phyloP scores from a whole-genome alignment of 2,888 invertebrate species.

The Agrotis clavis region DNA sequence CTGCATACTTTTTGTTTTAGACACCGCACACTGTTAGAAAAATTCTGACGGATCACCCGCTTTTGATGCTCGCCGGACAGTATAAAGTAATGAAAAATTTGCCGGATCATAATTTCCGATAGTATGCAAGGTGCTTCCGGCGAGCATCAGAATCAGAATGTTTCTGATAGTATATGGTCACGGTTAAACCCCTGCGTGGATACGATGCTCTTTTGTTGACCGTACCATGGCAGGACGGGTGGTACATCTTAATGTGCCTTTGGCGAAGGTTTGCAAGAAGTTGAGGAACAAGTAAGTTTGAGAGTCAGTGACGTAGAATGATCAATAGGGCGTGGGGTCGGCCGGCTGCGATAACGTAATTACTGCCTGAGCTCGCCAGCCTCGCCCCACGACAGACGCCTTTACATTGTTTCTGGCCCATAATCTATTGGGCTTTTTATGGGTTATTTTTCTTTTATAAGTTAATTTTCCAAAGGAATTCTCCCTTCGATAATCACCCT shows the following conservation, averaged over 20 bases:
- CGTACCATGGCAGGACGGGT: slow-evolving; percentile 26
- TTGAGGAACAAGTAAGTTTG: slow-evolving; percentile 76
- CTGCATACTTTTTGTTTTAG: too few species aligned
- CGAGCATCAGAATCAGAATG: too few species aligned
- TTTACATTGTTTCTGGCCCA: slow-evolving; percentile 69
- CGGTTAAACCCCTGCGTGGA: too few species aligned
- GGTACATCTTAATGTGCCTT: slow-evolving; percentile 59
- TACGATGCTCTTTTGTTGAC: too few species aligned
- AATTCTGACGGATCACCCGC: too few species aligned
- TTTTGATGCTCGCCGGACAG: too few species aligned
- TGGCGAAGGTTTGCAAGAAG: slow-evolving; percentile 66
- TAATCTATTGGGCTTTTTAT: slow-evolving; percentile 64
- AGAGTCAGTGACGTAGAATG: slow-evolving; percentile 83
- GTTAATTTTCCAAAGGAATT: slow-evolving; percentile 5
- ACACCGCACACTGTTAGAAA: too few species aligned
- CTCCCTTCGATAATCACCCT: too few species aligned
- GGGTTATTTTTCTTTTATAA: slow-evolving; percentile 48
- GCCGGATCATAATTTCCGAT: too few species aligned
- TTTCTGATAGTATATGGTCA: too few species aligned
- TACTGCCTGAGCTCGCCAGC: slow-evolving; percentile 70
- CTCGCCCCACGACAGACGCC: slow-evolving; percentile 73
- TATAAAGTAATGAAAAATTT: too few species aligned
- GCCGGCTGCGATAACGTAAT: slow-evolving; percentile 84
- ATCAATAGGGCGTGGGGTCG: slow-evolving; percentile 81
- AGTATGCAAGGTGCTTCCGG: too few species aligned